Percentiles rank a stretch among this genome's conserved stretches.
phyloP scores from a whole-genome alignment of 2,797 vertebrate genomes.

The Phataginus tricuspis region DNA sequence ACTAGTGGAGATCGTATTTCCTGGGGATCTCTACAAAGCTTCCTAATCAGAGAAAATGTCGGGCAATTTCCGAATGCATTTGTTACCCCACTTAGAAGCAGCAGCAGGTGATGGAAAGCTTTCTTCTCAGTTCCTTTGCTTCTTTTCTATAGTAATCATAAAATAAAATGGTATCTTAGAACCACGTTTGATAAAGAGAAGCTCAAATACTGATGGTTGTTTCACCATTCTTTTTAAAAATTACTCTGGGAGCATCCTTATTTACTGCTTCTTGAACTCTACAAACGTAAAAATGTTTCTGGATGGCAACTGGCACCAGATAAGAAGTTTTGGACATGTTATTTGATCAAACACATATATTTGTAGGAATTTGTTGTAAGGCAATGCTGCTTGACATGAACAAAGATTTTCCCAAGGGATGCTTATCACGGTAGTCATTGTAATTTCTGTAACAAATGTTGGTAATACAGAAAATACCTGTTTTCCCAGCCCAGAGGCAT shows the following conservation, averaged over 20 bases:
- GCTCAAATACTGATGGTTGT: background rate
- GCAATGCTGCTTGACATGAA: background rate
- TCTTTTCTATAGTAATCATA: conserved; percentile 5
- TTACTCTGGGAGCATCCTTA: background rate
- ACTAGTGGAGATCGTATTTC: background rate
- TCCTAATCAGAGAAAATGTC: conserved; percentile 38
- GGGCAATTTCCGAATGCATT: background rate
- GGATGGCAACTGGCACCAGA: background rate
- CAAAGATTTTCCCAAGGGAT: background rate
- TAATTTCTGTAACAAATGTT: conserved; percentile 9
- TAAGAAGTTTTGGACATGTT: background rate
- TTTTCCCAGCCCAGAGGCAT: background rate
- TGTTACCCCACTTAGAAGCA: background rate
- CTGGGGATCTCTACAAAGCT: conserved; percentile 44
- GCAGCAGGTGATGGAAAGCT: background rate
- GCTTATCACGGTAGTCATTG: background rate
- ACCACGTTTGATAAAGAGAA: background rate
- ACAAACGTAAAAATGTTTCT: background rate
- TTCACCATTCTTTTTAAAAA: background rate
- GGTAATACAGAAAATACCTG: background rate
- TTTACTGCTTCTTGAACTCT: background rate
- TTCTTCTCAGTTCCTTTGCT: background rate
- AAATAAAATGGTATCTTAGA: background rate
- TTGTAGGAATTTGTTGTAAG: conserved; percentile 1
- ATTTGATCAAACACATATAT: background rate